Evolutionary conservation across 2,797 vertebrate genomes (phyloP), one percentile per base, ranked within the genome.

Genomic region (Sebastes vulpes): DNA sequence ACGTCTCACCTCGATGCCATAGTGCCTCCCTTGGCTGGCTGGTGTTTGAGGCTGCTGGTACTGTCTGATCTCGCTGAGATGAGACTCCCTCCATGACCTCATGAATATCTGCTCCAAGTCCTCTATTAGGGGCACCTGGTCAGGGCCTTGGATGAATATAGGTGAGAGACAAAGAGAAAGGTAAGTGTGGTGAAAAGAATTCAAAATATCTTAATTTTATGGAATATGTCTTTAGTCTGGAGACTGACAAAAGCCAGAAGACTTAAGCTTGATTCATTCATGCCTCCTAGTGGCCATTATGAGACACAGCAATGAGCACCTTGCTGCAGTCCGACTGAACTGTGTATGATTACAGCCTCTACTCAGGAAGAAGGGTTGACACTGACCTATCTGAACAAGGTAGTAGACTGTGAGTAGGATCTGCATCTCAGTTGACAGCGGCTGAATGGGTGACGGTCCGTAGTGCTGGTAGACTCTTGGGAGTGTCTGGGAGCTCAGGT

Each of bases 91-190:
- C 98, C 98, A 99, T 0, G 98, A 99, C 74, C 97, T 97, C 97
- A 98, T 98, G 89, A 99, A 98, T 87, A 99, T 99, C 90, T 99
- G 98, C 89, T 99, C 99, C 94, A 99, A 89, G 85, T 99, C 99
- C 87, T 99, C 98, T 81, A 99, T 97, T 82, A 99, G 92, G 3
- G 98, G 99, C 16, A 98, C 97, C 91, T 99, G 98, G 89, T 99
- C 98, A 0, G 98, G 95, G n/a, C 97, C 98, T 99, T 72, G 20
- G 52, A 32, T 66, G n/a, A 59, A 71, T 16, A 60, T 7, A 60
- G 18, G 8, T 29, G n/a, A 61, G 14, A 72, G 60, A 80, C 6
- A 74, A 52, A 71, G 0, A 75, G 25, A 65, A 63, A 4, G 3
- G 23, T 32, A 18, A 3, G 6, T 32, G 4, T 50, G 10, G 4